Evolutionary conservation across 2,888 invertebrate species (phyloP).

Genomic region (Cheilosia urbana): DNA sequence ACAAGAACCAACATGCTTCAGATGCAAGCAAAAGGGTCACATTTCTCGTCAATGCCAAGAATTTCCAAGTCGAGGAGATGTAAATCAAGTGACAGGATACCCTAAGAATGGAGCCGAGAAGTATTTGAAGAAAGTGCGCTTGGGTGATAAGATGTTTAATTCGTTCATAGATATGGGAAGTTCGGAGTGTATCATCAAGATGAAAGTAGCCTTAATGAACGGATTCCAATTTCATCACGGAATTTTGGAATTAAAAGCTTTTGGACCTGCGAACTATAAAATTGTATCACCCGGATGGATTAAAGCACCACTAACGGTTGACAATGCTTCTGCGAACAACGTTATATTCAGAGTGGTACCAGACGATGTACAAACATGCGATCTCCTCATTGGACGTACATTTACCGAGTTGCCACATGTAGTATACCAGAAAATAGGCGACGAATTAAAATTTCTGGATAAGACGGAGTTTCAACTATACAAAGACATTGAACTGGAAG

Average conservation of each 20-base stretch:
- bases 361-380: not conserved
- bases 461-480: not conserved
- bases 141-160: not conserved
- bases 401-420: conserved; percentile 9
- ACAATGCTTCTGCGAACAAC: not conserved
- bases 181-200: conserved; percentile 10
- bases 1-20: conserved; percentile 5
- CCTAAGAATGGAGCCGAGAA: not conserved
- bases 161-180: conserved; percentile 1
- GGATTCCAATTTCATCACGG: not conserved
- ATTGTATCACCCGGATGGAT: conserved; percentile 1
- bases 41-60: conserved; percentile 1
- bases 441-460: not conserved
- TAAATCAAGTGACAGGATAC: not conserved
- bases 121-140: not conserved
- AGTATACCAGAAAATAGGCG: conserved; percentile 10
- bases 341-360: not conserved
- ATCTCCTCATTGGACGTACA: conserved; percentile 4
- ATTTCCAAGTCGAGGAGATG: not conserved
- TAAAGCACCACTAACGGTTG: not conserved
- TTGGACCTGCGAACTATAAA: conserved; percentile 14
- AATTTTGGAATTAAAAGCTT: conserved; percentile 4
- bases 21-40: not conserved
- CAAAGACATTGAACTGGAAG: not conserved
- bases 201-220: conserved; percentile 14